A percentile compares a stretch with the other conserved stretches of the same genome.
phyloP scores from a whole-genome alignment of 2,113 vertebrate genomes.

The Quiscalus mexicanus region DNA sequence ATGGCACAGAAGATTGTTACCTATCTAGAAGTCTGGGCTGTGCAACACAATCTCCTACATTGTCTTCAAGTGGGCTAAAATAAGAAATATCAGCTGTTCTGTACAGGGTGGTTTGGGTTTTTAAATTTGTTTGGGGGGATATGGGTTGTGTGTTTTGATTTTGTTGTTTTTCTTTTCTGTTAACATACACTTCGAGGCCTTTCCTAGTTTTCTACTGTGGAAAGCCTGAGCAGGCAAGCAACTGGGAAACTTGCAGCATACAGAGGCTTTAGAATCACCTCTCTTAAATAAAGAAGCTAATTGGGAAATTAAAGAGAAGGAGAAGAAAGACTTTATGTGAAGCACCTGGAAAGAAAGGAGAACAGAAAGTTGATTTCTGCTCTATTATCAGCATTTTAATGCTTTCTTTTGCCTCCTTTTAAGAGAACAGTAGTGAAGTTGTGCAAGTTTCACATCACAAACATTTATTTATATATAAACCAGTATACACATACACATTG shows the following conservation, averaged over 20 bases:
- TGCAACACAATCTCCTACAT: neutral
- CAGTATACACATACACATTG: neutral
- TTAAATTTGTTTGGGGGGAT: neutral
- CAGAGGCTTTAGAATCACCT: slow-evolving; percentile 29
- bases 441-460: slow-evolving; percentile 41
- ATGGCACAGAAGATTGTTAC: neutral
- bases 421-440: slow-evolving; percentile 38
- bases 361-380: too few relatives aligned
- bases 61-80: neutral
- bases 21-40: neutral
- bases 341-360: neutral
- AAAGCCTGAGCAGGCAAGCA: neutral
- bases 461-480: slow-evolving; percentile 4
- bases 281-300: slow-evolving; percentile 53
- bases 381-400: slow-evolving; percentile 53
- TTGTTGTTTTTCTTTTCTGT: neutral
- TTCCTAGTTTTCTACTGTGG: neutral
- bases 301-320: slow-evolving; percentile 38
- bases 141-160: too few relatives aligned
- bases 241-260: neutral
- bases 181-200: neutral
- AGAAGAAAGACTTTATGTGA: slow-evolving; percentile 47
- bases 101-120: neutral
- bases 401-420: neutral
- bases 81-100: neutral